Conservation (phyloP, 1,140 invertebrate species). For the Aphaenogaster rudis region DNA sequence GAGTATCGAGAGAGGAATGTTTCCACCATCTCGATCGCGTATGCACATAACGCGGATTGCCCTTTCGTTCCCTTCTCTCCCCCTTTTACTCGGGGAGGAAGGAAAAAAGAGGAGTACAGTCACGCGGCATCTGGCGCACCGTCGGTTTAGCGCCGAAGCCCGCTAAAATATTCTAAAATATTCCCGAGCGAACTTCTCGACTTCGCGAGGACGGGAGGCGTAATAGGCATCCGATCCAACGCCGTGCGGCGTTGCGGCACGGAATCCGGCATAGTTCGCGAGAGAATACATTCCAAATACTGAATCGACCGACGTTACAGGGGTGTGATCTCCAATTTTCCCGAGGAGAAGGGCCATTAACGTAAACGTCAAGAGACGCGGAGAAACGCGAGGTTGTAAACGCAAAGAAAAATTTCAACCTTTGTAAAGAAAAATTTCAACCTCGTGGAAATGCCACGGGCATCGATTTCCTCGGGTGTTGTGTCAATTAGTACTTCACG, state of each 20-base stretch:
- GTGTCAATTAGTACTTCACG: slow-evolving; percentile 3
- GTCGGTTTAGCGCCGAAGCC: slow-evolving; percentile 66
- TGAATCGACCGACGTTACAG: slow-evolving; percentile 62
- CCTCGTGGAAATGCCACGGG: neutral
- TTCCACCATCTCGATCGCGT: slow-evolving; percentile 32
- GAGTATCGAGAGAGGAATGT: slow-evolving; percentile 58
- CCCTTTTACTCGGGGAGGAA: neutral
- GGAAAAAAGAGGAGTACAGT: slow-evolving; percentile 22
- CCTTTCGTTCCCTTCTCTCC: slow-evolving; percentile 4
- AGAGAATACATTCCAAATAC: slow-evolving; percentile 69
- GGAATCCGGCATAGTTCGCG: neutral
- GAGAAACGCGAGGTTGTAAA: neutral
- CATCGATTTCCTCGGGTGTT: neutral
- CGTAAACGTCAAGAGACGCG: neutral
- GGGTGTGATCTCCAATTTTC: neutral
- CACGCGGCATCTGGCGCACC: slow-evolving; percentile 64
- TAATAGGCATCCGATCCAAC: neutral
- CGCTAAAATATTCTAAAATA: slow-evolving; percentile 80
- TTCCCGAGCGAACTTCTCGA: slow-evolving; percentile 61
- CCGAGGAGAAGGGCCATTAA: neutral
- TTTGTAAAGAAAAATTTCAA: neutral
- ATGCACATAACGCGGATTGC: slow-evolving; percentile 74
- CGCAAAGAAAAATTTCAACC: neutral
- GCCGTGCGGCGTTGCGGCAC: neutral
- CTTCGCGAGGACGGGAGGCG: slow-evolving; percentile 21